phyloP scores from a whole-genome alignment of 2,888 invertebrate genomes.

The Gonocerus acuteangulatus region DNA sequence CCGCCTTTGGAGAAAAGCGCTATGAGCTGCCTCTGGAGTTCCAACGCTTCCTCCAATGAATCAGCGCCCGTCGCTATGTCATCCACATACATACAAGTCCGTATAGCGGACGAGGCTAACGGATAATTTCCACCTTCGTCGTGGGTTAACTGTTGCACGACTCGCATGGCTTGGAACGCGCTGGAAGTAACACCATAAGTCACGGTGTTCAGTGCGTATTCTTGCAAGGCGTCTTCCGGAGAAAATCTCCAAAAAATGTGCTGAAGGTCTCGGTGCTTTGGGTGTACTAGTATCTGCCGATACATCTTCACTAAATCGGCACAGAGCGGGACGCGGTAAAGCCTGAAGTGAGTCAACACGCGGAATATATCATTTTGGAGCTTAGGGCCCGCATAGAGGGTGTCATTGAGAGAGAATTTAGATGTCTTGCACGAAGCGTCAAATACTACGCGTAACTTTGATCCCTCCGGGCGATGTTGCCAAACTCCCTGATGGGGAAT shows the following conservation, averaged over 20 bases:
- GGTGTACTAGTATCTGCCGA: neutral
- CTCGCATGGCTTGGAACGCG: conserved; percentile 35
- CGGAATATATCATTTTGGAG: conserved; percentile 40
- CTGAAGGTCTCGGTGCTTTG: conserved; percentile 33
- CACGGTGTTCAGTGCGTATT: conserved; percentile 35
- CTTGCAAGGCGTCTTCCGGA: conserved; percentile 27
- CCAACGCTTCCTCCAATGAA: conserved; percentile 30
- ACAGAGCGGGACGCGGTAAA: neutral
- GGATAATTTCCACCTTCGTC: conserved; percentile 31
- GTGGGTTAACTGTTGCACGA: conserved; percentile 34
- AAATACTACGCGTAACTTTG: conserved; percentile 40
- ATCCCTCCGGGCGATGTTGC: conserved; percentile 38
- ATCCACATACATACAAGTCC: conserved; percentile 37
- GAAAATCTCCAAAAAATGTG: conserved; percentile 38
- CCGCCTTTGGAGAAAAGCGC: conserved; percentile 32
- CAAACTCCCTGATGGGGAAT: conserved; percentile 41
- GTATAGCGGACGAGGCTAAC: conserved; percentile 21
- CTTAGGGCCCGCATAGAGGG: conserved; percentile 39
- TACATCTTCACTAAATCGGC: neutral
- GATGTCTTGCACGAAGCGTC: conserved; percentile 20
- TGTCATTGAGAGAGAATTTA: conserved; percentile 19
- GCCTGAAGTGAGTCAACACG: conserved; percentile 32
- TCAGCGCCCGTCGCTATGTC: conserved; percentile 36
- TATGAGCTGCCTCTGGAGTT: conserved; percentile 32
- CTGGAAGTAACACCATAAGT: conserved; percentile 38